These are phyloP conservation scores for Cheilosia variabilis DNA, from an alignment of 2,888 invertebrate species.

Conservation along the genomic window DNA sequence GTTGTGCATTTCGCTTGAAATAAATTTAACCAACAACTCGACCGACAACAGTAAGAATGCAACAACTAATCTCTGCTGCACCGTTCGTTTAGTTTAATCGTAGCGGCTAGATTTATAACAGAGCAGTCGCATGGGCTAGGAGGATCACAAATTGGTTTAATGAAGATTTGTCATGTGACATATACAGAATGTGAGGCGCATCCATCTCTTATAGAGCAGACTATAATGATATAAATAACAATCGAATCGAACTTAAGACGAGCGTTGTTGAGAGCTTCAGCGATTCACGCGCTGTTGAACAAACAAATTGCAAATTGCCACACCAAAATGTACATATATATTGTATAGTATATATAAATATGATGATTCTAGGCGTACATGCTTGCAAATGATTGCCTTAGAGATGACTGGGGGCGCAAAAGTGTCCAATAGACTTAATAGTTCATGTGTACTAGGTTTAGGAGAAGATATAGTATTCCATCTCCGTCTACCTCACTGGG, in stretches of 20 bases:
- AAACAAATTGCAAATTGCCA: conserved; percentile 62
- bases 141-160: conserved; percentile 59
- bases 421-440: conserved; percentile 49
- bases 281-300: conserved; percentile 56
- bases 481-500: background rate
- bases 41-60: background rate
- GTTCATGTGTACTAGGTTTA: conserved; percentile 20
- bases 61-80: background rate
- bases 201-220: conserved; percentile 18
- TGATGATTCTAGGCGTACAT: background rate
- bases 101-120: conserved; percentile 36
- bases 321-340: background rate
- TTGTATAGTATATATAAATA: background rate
- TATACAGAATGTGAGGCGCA: conserved; percentile 14
- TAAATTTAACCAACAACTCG: background rate
- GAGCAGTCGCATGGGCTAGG: conserved; percentile 20
- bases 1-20: conserved; percentile 12
- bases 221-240: conserved; percentile 14
- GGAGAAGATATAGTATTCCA: conserved; percentile 1
- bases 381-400: conserved; percentile 37
- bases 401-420: conserved; percentile 32
- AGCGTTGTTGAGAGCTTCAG: conserved; percentile 34
- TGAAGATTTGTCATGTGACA: conserved; percentile 35
- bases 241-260: conserved; percentile 44
- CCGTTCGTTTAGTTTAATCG: background rate